Conservation (phyloP, 1,140 invertebrate genomes). For the Drosophila micromelanica region DNA sequence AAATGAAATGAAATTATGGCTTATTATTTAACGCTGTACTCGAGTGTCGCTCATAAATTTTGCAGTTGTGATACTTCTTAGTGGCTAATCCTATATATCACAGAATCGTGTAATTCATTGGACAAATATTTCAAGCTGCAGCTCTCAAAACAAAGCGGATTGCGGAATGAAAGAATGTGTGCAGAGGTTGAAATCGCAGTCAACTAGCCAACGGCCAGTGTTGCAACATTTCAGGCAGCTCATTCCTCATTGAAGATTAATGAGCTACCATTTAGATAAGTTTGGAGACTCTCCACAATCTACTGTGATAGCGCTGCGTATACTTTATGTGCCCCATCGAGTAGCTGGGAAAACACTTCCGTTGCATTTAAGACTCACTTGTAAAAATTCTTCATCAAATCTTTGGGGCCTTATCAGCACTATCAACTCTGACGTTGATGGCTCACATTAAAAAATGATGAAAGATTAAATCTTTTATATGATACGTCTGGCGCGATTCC, state of each 20-base stretch:
- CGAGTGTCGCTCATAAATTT: slow-evolving; percentile 52
- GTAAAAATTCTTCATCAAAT: slow-evolving; percentile 7
- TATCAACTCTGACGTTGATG: slow-evolving; percentile 15
- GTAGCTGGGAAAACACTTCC: slow-evolving; percentile 45
- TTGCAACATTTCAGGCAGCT: slow-evolving; percentile 1
- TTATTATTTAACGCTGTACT: slow-evolving; percentile 59
- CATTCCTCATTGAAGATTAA: slow-evolving; percentile 47
- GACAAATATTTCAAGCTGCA: slow-evolving; percentile 29
- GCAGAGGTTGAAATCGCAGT: slow-evolving; percentile 9
- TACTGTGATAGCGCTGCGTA: slow-evolving; percentile 27
- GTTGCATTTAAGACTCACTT: slow-evolving; percentile 1
- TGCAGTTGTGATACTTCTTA: not conserved
- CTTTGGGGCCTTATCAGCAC: slow-evolving; percentile 28
- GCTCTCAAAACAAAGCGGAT: slow-evolving; percentile 25
- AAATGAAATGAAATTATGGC: slow-evolving; percentile 75
- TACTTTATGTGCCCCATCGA: slow-evolving; percentile 21
- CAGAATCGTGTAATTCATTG: slow-evolving; percentile 1
- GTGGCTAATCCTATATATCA: slow-evolving; percentile 24
- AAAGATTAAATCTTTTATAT: slow-evolving; percentile 46
- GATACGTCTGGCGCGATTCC: slow-evolving; percentile 65
- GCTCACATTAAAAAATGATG: slow-evolving; percentile 23
- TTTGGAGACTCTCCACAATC: slow-evolving; percentile 2
- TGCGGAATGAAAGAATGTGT: slow-evolving; percentile 20
- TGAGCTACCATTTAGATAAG: slow-evolving; percentile 44
- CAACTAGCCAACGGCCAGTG: slow-evolving; percentile 11